Base-by-base conservation (phyloP, 2,113 vertebrate genomes). In the Salvelinus fontinalis region DNA sequence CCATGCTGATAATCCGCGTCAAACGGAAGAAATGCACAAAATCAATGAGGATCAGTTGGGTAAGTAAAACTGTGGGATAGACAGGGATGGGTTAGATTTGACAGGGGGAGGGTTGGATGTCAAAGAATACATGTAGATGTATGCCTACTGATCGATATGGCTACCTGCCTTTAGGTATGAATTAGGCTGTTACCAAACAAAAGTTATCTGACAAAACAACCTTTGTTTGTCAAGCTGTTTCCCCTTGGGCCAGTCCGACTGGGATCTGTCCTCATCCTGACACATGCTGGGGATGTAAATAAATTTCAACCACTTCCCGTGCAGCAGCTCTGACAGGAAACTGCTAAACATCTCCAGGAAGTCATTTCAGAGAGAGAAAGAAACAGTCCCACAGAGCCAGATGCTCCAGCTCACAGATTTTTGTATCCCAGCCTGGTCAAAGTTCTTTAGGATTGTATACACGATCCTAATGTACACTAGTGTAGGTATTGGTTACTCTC, bases 281-380 rank as follows among this genome's bases (percentile, higher is more conserved):
- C 48, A 73, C 20, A 74, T 29, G 26, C 9, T 31, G 44, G 24
- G 48, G 73, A 82, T 78, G 39, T 73, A 77, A 88, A 86, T 78
- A 75, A 78, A 84, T 24, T 49, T 18, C 75, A 88, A 87, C 66
- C 7, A 87, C 82, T 89, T 90, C 87, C 84, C 76, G 26, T 73
- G 70, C 64, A 26, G 75, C 67, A 71, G 76, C 76, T 79, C 34
- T 18, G 74, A 70, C 71, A 86, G 90, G 88, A 92, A 92, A 88
- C 73, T 48, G 77, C 69, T 79, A 64, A 72, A 74, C 66, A 70
- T 81, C 70, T 84, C 67, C 83, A 88, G 89, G 88, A 92, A 91
- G 86, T 80, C 68, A 85, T 83, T 79, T 34, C 71, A 20, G 26
- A 74, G 57, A 76, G 67, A 84, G 6, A 76, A 31, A 81, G 16